Conservation (phyloP, 2,888 invertebrate species). For the Tethea ocularis region DNA sequence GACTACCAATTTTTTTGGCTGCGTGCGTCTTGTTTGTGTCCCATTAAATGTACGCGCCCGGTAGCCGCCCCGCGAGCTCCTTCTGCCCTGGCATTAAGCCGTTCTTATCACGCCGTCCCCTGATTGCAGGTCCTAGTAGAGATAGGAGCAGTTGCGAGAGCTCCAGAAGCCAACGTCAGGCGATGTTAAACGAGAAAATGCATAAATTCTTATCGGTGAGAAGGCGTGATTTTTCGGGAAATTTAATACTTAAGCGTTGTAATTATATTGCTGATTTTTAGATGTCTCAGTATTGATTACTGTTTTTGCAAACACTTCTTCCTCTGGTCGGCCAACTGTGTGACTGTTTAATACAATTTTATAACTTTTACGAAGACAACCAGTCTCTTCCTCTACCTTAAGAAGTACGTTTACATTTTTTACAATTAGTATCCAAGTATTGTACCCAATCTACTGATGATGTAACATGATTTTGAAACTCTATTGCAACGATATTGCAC, state of each 20-base stretch:
- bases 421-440: not conserved
- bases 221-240: slow-evolving; percentile 67
- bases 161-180: slow-evolving; percentile 91
- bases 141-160: slow-evolving; percentile 85
- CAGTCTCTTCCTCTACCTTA: slow-evolving; percentile 31
- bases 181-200: slow-evolving; percentile 96
- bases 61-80: slow-evolving; percentile 44
- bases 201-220: slow-evolving; percentile 97
- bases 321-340: slow-evolving; percentile 70
- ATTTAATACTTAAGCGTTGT: slow-evolving; percentile 65
- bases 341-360: slow-evolving; percentile 62
- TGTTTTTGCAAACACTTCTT: slow-evolving; percentile 68
- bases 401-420: slow-evolving; percentile 54
- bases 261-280: slow-evolving; percentile 70
- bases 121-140: slow-evolving; percentile 84
- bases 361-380: slow-evolving; percentile 47
- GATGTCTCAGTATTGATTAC: slow-evolving; percentile 70
- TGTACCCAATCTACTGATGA: not conserved
- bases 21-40: slow-evolving; percentile 53
- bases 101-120: slow-evolving; percentile 46
- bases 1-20: slow-evolving; percentile 24
- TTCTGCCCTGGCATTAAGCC: slow-evolving; percentile 21
- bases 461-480: not conserved
- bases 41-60: slow-evolving; percentile 68
- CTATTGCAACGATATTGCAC: not conserved